These are phyloP conservation scores for Aspidapion aeneum DNA, from an alignment of 2,888 invertebrate genomes.

Conservation along the genomic window DNA sequence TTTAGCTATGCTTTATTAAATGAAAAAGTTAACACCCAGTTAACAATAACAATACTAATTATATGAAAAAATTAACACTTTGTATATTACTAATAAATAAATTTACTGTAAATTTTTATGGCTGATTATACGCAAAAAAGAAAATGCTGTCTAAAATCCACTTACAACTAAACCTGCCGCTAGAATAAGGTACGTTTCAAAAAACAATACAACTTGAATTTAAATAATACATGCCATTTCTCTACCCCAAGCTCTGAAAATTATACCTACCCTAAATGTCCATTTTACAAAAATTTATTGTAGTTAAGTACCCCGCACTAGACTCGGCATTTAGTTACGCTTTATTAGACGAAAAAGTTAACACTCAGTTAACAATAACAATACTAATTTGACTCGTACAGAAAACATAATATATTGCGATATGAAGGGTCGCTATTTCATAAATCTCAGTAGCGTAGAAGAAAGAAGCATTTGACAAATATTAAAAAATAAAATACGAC, in stretches of 20 bases:
- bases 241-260: neutral
- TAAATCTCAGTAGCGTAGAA: neutral
- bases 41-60: constrained; percentile 45
- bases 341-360: constrained; percentile 45
- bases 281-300: constrained; percentile 1
- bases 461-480: too few relatives aligned
- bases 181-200: neutral
- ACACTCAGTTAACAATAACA: constrained; percentile 44
- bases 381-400: constrained; percentile 43
- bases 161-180: neutral
- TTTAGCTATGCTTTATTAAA: constrained; percentile 46
- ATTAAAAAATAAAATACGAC: too few relatives aligned
- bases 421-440: constrained; percentile 33
- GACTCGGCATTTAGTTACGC: constrained; percentile 39
- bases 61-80: too few relatives aligned
- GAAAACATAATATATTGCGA: constrained; percentile 38
- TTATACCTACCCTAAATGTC: neutral
- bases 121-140: too few relatives aligned
- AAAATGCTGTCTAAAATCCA: too few relatives aligned
- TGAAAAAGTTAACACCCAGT: constrained; percentile 43
- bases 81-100: too few relatives aligned
- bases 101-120: too few relatives aligned
- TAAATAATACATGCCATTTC: neutral
- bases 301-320: neutral
- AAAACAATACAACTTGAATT: neutral